A percentile compares a stretch with the other conserved stretches of the same genome.
Evolutionary conservation across 1,140 invertebrate genomes (phyloP).

Genomic region (Drosophila malerkotliana): DNA sequence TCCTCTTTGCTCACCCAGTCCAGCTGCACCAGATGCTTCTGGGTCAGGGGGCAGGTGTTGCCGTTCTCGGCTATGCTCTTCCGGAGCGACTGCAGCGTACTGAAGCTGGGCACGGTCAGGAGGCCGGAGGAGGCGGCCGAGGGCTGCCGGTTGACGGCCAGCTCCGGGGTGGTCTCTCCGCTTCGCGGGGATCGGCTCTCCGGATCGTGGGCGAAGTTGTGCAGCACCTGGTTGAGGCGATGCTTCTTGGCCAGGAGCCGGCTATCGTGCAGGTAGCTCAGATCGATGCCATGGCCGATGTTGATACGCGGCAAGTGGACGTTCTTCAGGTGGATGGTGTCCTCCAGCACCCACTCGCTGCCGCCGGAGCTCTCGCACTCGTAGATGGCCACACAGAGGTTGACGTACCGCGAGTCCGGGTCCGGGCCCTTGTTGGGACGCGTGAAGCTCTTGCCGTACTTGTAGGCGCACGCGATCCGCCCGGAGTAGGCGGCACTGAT

Average conservation of each 20-base stretch:
- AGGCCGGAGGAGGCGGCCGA: slow-evolving; percentile 86
- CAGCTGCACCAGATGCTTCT: slow-evolving; percentile 95
- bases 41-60: slow-evolving; percentile 93
- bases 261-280: slow-evolving; percentile 93
- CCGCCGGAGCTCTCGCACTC: slow-evolving; percentile 99
- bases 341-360: slow-evolving; percentile 99
- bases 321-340: slow-evolving; percentile 96
- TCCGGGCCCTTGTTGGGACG: slow-evolving; percentile 89
- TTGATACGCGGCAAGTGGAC: slow-evolving; percentile 93
- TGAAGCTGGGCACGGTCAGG: slow-evolving; percentile 95
- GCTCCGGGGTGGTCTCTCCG: slow-evolving; percentile 84
- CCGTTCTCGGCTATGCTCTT: slow-evolving; percentile 96
- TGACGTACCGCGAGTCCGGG: slow-evolving; percentile 94
- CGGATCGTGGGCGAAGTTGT: slow-evolving; percentile 86
- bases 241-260: slow-evolving; percentile 92
- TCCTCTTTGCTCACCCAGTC: slow-evolving; percentile 99
- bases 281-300: slow-evolving; percentile 91
- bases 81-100: slow-evolving; percentile 94
- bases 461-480: slow-evolving; percentile 97
- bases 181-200: slow-evolving; percentile 85
- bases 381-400: slow-evolving; percentile 98
- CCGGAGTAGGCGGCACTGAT: slow-evolving; percentile 99
- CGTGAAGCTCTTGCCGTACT: slow-evolving; percentile 94
- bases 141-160: slow-evolving; percentile 78
- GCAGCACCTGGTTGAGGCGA: slow-evolving; percentile 88